Base-by-base conservation (phyloP, 1,140 invertebrate genomes). In the Pinna nobilis region DNA sequence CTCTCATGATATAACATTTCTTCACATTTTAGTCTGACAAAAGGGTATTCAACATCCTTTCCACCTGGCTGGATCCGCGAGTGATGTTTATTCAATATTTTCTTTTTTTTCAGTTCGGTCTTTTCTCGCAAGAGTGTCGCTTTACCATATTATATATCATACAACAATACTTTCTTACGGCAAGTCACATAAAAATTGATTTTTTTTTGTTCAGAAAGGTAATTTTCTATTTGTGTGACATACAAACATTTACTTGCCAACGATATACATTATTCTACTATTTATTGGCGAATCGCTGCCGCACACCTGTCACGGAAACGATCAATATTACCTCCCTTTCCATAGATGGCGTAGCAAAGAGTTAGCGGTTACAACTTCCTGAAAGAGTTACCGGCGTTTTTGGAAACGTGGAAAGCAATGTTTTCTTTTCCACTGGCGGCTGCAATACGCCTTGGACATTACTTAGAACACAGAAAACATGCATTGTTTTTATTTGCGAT, bases 311-410 rank as follows among this genome's bases (percentile, higher is more conserved):
- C 33, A 59, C 30, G 55, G 37, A 59, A 33, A 20, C 23, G 55
- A 7, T 59, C 18, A 32, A 33, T 35, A 33, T 59, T 59, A 33
- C 37, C 55, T 59, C 37, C 23, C 55, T 59, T 59, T 13, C 30
- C 5, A 30, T n/a, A 59, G 28, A 35, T 59, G 28, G 20, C 55
- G 28, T 33, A n/a, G 15, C 33, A 7, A 35, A 11, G 23, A 59
- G n/a, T n/a, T n/a, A n/a, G n/a, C n/a, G n/a, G n/a, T n/a, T n/a
- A 35, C 55, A 59, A 59, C 55, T 59, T 59, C 55, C 55, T 59
- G 63, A n/a, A 65, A 64, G 63, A 65, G n/a, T 47, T 30, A 28
- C 63, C 63, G 20, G 63, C 63, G 47, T 44, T 49, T 37, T 37
- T 49, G 33, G 63, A 65, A 32, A 59, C 55, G 55, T 59, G 55